phyloP scores from a whole-genome alignment of 2,797 vertebrate genomes.

The Cygnus olor region DNA sequence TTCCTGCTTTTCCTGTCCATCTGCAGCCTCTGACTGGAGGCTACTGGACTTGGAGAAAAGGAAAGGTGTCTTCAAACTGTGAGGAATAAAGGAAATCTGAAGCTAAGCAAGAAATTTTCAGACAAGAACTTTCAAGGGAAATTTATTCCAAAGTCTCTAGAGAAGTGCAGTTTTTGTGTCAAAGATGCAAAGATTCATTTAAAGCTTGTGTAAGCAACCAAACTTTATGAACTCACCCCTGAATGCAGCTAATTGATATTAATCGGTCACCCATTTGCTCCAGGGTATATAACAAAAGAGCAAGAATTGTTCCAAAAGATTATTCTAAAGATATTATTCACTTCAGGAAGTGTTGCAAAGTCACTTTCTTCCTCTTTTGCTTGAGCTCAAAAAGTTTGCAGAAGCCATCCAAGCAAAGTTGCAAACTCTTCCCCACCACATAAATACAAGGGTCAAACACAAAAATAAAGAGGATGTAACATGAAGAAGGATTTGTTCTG shows the following conservation, averaged over 20 bases:
- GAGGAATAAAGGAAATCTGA: neutral
- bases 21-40: neutral
- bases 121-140: neutral
- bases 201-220: neutral
- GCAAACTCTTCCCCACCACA: neutral
- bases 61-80: neutral
- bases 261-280: neutral
- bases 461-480: slow-evolving; percentile 12
- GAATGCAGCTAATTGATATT: slow-evolving; percentile 5
- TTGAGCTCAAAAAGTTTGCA: neutral
- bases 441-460: neutral
- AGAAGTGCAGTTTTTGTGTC: neutral
- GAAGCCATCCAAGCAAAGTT: neutral
- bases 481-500: slow-evolving; percentile 50
- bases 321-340: neutral
- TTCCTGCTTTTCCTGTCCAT: neutral
- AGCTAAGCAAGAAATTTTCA: neutral
- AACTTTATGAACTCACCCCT: neutral
- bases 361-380: neutral
- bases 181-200: neutral
- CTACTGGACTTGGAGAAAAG: neutral
- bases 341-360: neutral
- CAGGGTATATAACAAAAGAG: neutral
- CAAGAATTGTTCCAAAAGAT: neutral
- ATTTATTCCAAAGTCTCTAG: neutral